phyloP scores from a whole-genome alignment of 1,140 invertebrate species.

The Parasteatoda tepidariorum region DNA sequence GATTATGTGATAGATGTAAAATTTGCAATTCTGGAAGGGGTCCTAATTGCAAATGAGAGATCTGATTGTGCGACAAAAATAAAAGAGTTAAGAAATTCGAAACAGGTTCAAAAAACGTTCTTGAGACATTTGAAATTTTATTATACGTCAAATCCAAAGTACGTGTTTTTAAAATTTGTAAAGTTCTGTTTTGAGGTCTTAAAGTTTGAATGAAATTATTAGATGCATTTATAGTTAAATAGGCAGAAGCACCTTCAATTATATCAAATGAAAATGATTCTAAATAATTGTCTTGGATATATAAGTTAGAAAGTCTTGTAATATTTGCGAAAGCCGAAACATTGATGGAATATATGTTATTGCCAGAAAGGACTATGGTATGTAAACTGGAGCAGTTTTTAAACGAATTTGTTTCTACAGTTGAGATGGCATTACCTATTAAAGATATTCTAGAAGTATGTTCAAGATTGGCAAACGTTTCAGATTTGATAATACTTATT shows the following conservation, averaged over 20 bases:
- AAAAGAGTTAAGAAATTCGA: slow-evolving; percentile 83
- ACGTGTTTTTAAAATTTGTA: background rate
- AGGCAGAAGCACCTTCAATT: slow-evolving; percentile 67
- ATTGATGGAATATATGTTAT: slow-evolving; percentile 65
- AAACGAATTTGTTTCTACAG: slow-evolving; percentile 72
- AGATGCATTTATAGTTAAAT: slow-evolving; percentile 34
- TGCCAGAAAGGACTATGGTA: slow-evolving; percentile 76
- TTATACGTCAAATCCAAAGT: slow-evolving; percentile 86
- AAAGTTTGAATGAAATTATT: slow-evolving; percentile 19
- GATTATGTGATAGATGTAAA: slow-evolving; percentile 72
- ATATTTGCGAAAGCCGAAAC: slow-evolving; percentile 76
- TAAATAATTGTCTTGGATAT: slow-evolving; percentile 80
- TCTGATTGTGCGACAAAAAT: slow-evolving; percentile 79
- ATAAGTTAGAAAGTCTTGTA: slow-evolving; percentile 77
- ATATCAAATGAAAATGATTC: slow-evolving; percentile 79
- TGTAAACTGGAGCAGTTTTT: slow-evolving; percentile 76
- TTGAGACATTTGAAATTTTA: slow-evolving; percentile 82
- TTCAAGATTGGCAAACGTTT: background rate
- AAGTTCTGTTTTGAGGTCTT: background rate
- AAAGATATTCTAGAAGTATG: slow-evolving; percentile 1
- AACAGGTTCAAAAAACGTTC: slow-evolving; percentile 82
- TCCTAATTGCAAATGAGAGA: slow-evolving; percentile 66
- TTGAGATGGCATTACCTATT: slow-evolving; percentile 61
- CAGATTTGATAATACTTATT: slow-evolving; percentile 68
- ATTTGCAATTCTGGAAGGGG: slow-evolving; percentile 64